These are phyloP conservation scores for Amblyjoppa proteus DNA, from an alignment of 2,888 invertebrate genomes.

Conservation along the genomic window DNA sequence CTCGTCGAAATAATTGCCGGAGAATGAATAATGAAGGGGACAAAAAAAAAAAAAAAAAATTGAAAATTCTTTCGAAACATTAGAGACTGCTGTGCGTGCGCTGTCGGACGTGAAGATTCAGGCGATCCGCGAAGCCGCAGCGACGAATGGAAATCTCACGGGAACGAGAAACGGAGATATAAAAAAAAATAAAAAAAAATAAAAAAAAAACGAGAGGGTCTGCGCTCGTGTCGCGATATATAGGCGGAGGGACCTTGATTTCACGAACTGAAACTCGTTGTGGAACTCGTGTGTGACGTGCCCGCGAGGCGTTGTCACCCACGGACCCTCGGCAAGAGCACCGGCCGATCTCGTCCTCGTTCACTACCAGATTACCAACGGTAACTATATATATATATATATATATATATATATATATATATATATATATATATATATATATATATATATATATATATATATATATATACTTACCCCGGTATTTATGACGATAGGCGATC, in stretches of 20 bases:
- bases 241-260: conserved; percentile 56
- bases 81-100: background rate
- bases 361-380: background rate
- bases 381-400: background rate
- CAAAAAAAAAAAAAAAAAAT: no score
- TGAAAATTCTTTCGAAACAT: conserved; percentile 34
- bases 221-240: conserved; percentile 18
- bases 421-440: no score
- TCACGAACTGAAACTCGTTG: conserved; percentile 56
- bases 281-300: conserved; percentile 36
- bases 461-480: background rate
- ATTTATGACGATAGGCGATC: conserved; percentile 11
- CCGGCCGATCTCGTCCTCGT: conserved; percentile 20
- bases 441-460: no score
- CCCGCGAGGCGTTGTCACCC: conserved; percentile 53
- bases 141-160: conserved; percentile 40
- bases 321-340: conserved; percentile 7
- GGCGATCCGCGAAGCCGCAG: conserved; percentile 38
- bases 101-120: background rate
- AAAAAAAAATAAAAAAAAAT: background rate
- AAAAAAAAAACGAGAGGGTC: background rate
- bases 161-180: background rate
- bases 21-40: conserved; percentile 3
- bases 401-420: no score
- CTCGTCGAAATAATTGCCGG: conserved; percentile 18